Conservation (phyloP, 2,888 invertebrate species). For the Chrysomela aeneicollis region DNA sequence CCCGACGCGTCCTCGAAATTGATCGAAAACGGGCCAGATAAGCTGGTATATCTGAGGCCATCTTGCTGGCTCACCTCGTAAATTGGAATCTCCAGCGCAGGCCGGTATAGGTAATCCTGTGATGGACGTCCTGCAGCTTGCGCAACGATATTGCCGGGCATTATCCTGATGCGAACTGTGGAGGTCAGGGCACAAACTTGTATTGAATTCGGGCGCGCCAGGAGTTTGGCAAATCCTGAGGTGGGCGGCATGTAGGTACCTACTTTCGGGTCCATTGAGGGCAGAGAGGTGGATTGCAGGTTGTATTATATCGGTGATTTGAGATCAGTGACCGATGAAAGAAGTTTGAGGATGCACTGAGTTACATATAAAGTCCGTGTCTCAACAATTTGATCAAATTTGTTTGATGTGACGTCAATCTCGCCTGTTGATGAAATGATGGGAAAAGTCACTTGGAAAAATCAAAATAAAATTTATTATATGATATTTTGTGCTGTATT, state of each 20-base stretch:
- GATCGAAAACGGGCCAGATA: not conserved
- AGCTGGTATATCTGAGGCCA: slow-evolving; percentile 1
- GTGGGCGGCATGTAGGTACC: not conserved
- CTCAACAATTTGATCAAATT: too few relatives aligned
- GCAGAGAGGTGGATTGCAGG: not conserved
- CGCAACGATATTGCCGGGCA: not conserved
- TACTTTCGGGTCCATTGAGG: not conserved
- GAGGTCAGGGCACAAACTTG: not conserved
- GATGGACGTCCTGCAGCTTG: not conserved
- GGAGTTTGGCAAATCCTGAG: not conserved
- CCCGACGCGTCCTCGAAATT: not conserved
- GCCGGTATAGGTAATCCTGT: not conserved
- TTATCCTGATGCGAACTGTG: not conserved
- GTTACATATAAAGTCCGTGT: too few relatives aligned
- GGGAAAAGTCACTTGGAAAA: too few relatives aligned
- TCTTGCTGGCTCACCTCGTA: not conserved
- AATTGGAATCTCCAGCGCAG: not conserved
- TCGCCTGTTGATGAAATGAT: too few relatives aligned
- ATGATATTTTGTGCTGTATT: too few relatives aligned
- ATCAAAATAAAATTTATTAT: too few relatives aligned
- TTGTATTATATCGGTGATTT: not conserved
- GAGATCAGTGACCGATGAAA: too few relatives aligned
- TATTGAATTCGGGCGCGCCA: not conserved
- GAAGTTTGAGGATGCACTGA: too few relatives aligned
- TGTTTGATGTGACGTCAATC: too few relatives aligned